These are phyloP conservation scores for Drosophila kambysellisi DNA, from an alignment of 2,888 invertebrate genomes.

Conservation along the genomic window DNA sequence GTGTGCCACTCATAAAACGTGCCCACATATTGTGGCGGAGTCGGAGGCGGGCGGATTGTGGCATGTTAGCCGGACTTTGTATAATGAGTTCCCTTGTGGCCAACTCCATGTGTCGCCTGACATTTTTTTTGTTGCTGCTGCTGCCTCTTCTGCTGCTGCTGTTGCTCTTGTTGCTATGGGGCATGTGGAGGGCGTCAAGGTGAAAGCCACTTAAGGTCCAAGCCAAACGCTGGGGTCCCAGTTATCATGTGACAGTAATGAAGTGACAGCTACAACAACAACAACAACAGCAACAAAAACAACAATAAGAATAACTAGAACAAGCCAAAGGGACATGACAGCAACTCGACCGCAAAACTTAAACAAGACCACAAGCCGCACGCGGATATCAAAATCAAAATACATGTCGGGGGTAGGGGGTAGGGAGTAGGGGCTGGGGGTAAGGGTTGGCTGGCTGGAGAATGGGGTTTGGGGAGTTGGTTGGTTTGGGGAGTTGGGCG, in stretches of 20 bases:
- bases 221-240: constrained; percentile 34
- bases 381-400: constrained; percentile 55
- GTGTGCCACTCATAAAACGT: constrained; percentile 69
- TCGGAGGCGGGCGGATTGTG: background rate
- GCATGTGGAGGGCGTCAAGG: constrained; percentile 59
- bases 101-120: constrained; percentile 60
- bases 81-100: constrained; percentile 77
- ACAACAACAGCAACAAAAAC: constrained; percentile 18
- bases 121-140: constrained; percentile 11
- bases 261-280: constrained; percentile 72
- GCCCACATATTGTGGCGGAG: constrained; percentile 14
- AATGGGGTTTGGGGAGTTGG: background rate
- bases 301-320: constrained; percentile 32
- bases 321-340: constrained; percentile 35
- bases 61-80: constrained; percentile 69
- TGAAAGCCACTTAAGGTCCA: constrained; percentile 74
- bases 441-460: background rate
- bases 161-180: constrained; percentile 10
- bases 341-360: constrained; percentile 56
- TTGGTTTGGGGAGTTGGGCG: background rate
- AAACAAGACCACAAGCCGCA: constrained; percentile 50
- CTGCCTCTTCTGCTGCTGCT: fast-evolving
- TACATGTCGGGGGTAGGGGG: constrained; percentile 15
- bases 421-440: background rate
- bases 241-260: constrained; percentile 78